A percentile compares a stretch with the other conserved stretches of the same genome.
These are phyloP conservation scores for Rambutsinella grinnellia DNA, from an alignment of 2,888 invertebrate species.

Conservation along the genomic window DNA sequence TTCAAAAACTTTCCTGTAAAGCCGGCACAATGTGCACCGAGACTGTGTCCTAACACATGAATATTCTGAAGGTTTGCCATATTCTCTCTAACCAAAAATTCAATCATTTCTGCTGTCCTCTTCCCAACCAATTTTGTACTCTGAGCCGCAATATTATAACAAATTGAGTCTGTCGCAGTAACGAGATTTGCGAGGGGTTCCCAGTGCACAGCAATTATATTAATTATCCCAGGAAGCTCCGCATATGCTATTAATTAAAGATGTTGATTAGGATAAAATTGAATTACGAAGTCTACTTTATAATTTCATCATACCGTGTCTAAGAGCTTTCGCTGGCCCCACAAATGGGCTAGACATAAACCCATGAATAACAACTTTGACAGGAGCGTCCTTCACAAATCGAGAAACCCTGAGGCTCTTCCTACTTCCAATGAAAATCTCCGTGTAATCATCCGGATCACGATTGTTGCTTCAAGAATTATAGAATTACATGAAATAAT, in stretches of 20 bases:
- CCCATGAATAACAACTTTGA: constrained; percentile 57
- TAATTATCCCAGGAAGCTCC: constrained; percentile 27
- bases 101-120: constrained; percentile 45
- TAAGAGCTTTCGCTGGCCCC: constrained; percentile 41
- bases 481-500: neutral
- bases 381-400: constrained; percentile 44
- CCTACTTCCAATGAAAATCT: constrained; percentile 28
- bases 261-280: neutral
- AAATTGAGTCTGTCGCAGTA: constrained; percentile 50
- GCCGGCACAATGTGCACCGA: constrained; percentile 55
- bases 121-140: constrained; percentile 46
- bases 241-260: constrained; percentile 27
- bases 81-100: constrained; percentile 43
- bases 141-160: constrained; percentile 54
- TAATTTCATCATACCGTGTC: constrained; percentile 23
- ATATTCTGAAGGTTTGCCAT: constrained; percentile 33
- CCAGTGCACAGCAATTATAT: constrained; percentile 55
- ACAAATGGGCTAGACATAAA: constrained; percentile 51
- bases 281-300: constrained; percentile 2
- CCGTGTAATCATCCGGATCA: constrained; percentile 44
- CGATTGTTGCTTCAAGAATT: constrained; percentile 34
- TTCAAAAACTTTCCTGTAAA: constrained; percentile 40
- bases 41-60: constrained; percentile 56
- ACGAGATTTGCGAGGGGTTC: constrained; percentile 51
- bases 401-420: constrained; percentile 14